A percentile compares a stretch with the other conserved stretches of the same genome.
These are phyloP conservation scores for Syngnathus acus DNA, from an alignment of 2,797 vertebrate genomes.

Conservation along the genomic window DNA sequence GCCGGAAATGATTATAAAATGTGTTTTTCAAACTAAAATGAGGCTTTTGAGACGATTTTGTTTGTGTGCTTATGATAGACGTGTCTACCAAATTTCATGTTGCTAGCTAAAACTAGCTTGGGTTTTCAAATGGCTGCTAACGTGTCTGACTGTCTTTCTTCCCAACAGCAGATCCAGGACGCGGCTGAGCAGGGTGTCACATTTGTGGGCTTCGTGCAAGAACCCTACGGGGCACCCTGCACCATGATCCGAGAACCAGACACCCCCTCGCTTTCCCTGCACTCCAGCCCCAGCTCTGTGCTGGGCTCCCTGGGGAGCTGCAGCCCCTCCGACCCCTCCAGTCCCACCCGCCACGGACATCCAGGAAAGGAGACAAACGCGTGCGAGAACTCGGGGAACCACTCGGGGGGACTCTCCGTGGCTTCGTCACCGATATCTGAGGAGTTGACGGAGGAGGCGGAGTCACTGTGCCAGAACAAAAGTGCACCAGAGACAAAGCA, in stretches of 20 bases:
- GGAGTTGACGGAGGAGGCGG: constrained; percentile 44
- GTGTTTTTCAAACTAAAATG: neutral
- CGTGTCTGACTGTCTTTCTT: neutral
- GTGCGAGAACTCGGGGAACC: constrained; percentile 19
- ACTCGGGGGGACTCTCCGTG: constrained; percentile 26
- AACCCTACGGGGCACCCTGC: constrained; percentile 70
- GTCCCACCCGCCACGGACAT: constrained; percentile 37
- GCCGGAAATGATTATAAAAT: neutral
- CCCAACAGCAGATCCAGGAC: constrained; percentile 84
- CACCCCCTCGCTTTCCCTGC: constrained; percentile 69
- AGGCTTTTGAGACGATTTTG: neutral
- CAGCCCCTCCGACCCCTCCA: constrained; percentile 58
- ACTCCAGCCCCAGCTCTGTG: constrained; percentile 75
- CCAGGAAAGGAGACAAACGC: constrained; percentile 17
- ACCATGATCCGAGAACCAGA: constrained; percentile 56
- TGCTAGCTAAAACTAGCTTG: neutral
- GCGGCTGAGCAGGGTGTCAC: constrained; percentile 86
- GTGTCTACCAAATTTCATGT: neutral
- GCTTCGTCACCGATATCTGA: constrained; percentile 41
- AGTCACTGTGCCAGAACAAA: constrained; percentile 58
- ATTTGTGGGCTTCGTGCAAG: constrained; percentile 88
- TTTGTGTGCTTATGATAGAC: neutral
- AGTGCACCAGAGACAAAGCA: constrained; percentile 36
- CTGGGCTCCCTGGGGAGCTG: constrained; percentile 63
- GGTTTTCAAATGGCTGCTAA: neutral